Conservation (phyloP, 2,888 invertebrate genomes). For the Subacronicta megacephala region DNA sequence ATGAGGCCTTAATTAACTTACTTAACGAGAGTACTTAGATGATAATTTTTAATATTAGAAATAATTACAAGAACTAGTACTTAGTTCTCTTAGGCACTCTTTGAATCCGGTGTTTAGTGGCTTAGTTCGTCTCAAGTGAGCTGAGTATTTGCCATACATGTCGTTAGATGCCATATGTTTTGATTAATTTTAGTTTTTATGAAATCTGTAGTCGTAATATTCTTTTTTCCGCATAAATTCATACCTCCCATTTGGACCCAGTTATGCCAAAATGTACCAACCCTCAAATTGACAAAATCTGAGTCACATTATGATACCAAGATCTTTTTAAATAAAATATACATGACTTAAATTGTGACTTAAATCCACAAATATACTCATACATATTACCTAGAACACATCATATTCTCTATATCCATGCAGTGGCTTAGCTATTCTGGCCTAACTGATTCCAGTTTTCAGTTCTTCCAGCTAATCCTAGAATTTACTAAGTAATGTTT, state of each 20-base stretch:
- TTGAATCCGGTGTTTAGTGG: constrained; percentile 30
- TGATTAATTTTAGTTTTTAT: constrained; percentile 71
- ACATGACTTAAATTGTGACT: no score
- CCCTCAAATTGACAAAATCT: no score
- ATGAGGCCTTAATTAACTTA: constrained; percentile 52
- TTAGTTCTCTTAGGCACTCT: constrained; percentile 31
- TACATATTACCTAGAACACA: no score
- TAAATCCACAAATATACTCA: no score
- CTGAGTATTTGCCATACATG: constrained; percentile 79
- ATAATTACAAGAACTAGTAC: constrained; percentile 14
- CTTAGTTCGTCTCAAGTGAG: constrained; percentile 36
- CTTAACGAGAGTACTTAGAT: constrained; percentile 42
- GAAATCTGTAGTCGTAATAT: constrained; percentile 71
- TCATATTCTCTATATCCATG: no score
- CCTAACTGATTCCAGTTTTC: no score
- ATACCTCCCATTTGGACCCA: no score
- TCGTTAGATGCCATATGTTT: constrained; percentile 86
- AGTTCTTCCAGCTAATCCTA: constrained; percentile 71
- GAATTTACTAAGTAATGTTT: constrained; percentile 58
- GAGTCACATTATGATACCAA: no score
- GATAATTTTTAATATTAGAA: constrained; percentile 35
- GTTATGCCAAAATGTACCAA: no score
- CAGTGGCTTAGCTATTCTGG: no score
- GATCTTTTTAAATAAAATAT: no score
- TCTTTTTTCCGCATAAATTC: constrained; percentile 70